These are phyloP conservation scores for Galeopsomyia nigrocyanea DNA, from an alignment of 2,888 invertebrate genomes.

Conservation along the genomic window DNA sequence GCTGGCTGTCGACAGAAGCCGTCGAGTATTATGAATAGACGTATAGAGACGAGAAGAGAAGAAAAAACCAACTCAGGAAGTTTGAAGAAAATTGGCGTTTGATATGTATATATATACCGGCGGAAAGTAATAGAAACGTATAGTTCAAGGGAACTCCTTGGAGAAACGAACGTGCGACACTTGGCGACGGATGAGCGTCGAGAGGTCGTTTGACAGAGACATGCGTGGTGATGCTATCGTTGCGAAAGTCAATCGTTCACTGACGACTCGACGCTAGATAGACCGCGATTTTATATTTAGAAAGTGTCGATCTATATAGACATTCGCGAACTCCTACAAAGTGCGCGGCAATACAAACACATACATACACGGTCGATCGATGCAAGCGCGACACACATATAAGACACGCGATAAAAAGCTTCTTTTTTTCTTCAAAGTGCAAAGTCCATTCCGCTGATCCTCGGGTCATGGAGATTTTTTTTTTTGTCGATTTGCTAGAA, in stretches of 20 bases:
- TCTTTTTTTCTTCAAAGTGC: too few species aligned
- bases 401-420: too few species aligned
- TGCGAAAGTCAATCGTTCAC: conserved; percentile 46
- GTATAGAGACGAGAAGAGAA: too few species aligned
- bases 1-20: too few species aligned
- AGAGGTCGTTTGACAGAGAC: conserved; percentile 38
- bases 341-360: not conserved
- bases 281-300: conserved; percentile 51
- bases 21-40: too few species aligned
- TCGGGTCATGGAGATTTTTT: too few species aligned
- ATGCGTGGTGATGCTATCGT: conserved; percentile 46
- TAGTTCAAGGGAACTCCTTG: conserved; percentile 38
- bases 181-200: conserved; percentile 33
- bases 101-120: too few species aligned
- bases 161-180: conserved; percentile 41
- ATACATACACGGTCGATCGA: not conserved
- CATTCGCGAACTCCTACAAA: conserved; percentile 1
- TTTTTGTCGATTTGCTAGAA: too few species aligned
- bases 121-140: too few species aligned
- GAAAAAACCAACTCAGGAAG: too few species aligned
- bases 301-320: conserved; percentile 28
- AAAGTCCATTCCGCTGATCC: too few species aligned
- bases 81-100: too few species aligned
- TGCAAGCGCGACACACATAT: not conserved
- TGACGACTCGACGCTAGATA: conserved; percentile 34